Evolutionary conservation across 2,113 vertebrate species (phyloP).

Genomic region (Lycocorax pyrrhopterus): DNA sequence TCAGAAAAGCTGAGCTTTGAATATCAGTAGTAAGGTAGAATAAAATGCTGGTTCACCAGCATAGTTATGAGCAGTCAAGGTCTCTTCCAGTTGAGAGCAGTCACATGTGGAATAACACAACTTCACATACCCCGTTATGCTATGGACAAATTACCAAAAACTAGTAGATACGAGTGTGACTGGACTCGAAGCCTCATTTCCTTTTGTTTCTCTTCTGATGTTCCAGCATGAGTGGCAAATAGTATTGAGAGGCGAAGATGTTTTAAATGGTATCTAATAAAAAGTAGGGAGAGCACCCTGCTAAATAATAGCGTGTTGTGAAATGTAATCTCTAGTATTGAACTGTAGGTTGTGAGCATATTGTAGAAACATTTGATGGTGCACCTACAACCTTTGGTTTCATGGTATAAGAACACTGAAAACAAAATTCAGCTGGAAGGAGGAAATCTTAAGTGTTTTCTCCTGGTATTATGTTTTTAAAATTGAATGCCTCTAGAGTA

Average conservation of each 20-base stretch:
- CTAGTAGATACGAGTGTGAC: accelerated
- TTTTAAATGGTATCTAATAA: not conserved
- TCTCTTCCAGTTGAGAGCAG: not conserved
- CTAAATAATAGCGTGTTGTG: not conserved
- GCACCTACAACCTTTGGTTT: not conserved
- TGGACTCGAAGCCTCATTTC: not conserved
- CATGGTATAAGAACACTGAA: not conserved
- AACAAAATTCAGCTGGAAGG: not conserved
- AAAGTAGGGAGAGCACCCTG: not conserved
- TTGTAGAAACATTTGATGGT: not conserved
- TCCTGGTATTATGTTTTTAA: not conserved
- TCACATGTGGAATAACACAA: not conserved
- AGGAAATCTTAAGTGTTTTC: not conserved
- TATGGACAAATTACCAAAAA: not conserved
- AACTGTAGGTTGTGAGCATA: not conserved
- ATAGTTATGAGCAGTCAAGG: not conserved
- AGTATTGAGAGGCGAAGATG: not conserved
- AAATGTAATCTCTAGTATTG: not conserved
- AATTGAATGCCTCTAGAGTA: not conserved
- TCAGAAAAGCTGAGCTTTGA: not conserved
- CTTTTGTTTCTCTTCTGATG: not conserved
- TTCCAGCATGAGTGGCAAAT: not conserved
- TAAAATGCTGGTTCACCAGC: not conserved
- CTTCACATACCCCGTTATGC: not conserved
- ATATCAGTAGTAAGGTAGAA: not conserved